phyloP scores from a whole-genome alignment of 2,113 vertebrate genomes.

The Anolis carolinensis region DNA sequence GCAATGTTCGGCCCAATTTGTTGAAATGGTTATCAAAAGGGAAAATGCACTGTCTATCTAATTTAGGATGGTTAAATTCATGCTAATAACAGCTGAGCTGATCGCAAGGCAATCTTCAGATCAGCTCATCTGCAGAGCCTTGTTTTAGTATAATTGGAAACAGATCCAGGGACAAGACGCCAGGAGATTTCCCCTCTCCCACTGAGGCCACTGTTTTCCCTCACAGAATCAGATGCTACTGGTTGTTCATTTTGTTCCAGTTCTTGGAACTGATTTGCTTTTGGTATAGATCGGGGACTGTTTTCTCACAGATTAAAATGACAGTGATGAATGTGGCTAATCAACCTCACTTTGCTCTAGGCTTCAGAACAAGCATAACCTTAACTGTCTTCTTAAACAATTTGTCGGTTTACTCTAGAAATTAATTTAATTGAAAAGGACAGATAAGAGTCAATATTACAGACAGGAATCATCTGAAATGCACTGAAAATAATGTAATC shows the following conservation, averaged over 20 bases:
- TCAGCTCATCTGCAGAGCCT: slow-evolving; percentile 29
- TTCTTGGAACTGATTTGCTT: slow-evolving; percentile 47
- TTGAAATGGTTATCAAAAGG: slow-evolving; percentile 21
- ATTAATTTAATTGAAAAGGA: not conserved
- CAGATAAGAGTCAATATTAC: not conserved
- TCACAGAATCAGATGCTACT: slow-evolving; percentile 1
- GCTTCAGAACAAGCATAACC: not conserved
- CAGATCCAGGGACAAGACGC: slow-evolving; percentile 25
- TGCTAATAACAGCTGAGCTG: not conserved
- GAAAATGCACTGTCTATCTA: not conserved
- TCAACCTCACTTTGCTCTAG: not conserved
- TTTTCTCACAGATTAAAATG: slow-evolving; percentile 28
- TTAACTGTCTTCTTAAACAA: not conserved
- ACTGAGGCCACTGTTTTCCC: slow-evolving; percentile 12
- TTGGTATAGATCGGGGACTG: not conserved
- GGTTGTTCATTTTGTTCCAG: slow-evolving; percentile 37
- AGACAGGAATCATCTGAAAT: not conserved
- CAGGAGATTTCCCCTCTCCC: not conserved
- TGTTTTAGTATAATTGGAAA: slow-evolving; percentile 30
- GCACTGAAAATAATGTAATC: not conserved
- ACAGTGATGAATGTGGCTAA: slow-evolving; percentile 2
- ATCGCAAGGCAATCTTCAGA: slow-evolving; percentile 41
- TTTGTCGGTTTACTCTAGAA: not conserved
- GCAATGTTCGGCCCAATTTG: not conserved
- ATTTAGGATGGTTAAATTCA: slow-evolving; percentile 21